Base-by-base conservation (phyloP, 2,113 vertebrate species). In the Phoxinus phoxinus region DNA sequence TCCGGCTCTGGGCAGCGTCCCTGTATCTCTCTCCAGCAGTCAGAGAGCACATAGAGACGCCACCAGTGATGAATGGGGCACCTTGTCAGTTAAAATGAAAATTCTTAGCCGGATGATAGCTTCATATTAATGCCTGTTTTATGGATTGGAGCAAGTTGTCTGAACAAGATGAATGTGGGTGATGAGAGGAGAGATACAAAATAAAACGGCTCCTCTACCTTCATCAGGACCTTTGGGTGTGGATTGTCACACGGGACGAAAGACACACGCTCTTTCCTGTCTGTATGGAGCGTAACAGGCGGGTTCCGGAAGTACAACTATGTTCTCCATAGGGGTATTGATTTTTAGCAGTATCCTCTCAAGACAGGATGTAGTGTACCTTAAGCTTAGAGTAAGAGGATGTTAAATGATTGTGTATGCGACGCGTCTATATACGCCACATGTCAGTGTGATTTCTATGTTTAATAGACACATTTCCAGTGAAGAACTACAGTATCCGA, bases 41-140 rank as follows among this genome's bases (percentile, higher is more conserved):
- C 84, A 74, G 48, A 71, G 85, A 85, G 88, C 86, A 71, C 82
- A 85, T 80, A 90, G 85, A 90, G 86, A 86, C 17, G 73, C 89
- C 84, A 88, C 86, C 86, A 86, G 84, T 90, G 88, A 92, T 92
- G 91, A 92, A 92, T 92, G 91, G 85, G 84, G 89, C 88, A 85
- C 86, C 88, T 87, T 91, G 90, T 91, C 91, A 91, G 91, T 92
- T 91, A 92, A 92, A 92, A 92, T 91, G 91, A 92, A 91, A 92
- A 92, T 92, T 92, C 91, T 92, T 87, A 91, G 90, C 90, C 74
- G 90, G 85, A 88, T 91, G 90, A 91, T 92, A 92, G 91, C 91
- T 92, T 90, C 88, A 90, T 92, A 91, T 92, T 92, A 92, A 92
- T 92, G 91, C 89, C 91, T 92, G 91, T 91, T 92, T 92, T 92